Evolutionary conservation across 2,113 vertebrate genomes (phyloP), one percentile per base, ranked within the genome.

Genomic region (Varanus komodoensis): DNA sequence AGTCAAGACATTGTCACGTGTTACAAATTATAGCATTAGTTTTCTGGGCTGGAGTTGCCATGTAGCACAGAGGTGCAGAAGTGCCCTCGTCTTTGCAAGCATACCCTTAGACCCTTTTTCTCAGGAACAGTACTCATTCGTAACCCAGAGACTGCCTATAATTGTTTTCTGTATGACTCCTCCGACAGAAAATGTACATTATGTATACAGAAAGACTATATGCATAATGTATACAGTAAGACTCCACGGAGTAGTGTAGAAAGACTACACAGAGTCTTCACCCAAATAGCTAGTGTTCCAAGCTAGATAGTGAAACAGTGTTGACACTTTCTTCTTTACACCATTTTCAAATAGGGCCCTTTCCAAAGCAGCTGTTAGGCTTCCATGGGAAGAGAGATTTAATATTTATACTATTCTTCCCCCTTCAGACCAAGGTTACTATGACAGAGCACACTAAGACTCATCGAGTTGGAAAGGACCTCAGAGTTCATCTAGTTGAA

Each of bases 11-110:
- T 50, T 27, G 21, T 21, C 75, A 15, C 34, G n/a, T 23, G 29
- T 25, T 81, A 57, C n/a, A 44, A 44, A 44, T 44, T 44, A 44
- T 44, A 44, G 34, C 48, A 61, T 12, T 17, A 54, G 27, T 84
- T 84, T 82, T 84, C 21, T 67, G 23, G 19, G 34, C 44, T 84
- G 61, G 9, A 68, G 12, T 9, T 84, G 64, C 64, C 27, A 2
- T 29, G 21, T 23, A 84, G 12, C 64, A 68, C 44, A 44, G 27
- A 85, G 7, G 38, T 27, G 27, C 44, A 50, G 29, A 68, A 29
- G 27, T 84, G 68, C 64, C 34, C 82, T 84, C 5, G 27, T 81
- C 79, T 84, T 84, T 84, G 82, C 25, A 84, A 84, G n/a, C 67
- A 52, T n/a, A 73, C 29, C 44, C 68, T n/a, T 85, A 71, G 25